Evolutionary conservation across 2,113 vertebrate genomes (phyloP).

Genomic region (Spea multiplicata): DNA sequence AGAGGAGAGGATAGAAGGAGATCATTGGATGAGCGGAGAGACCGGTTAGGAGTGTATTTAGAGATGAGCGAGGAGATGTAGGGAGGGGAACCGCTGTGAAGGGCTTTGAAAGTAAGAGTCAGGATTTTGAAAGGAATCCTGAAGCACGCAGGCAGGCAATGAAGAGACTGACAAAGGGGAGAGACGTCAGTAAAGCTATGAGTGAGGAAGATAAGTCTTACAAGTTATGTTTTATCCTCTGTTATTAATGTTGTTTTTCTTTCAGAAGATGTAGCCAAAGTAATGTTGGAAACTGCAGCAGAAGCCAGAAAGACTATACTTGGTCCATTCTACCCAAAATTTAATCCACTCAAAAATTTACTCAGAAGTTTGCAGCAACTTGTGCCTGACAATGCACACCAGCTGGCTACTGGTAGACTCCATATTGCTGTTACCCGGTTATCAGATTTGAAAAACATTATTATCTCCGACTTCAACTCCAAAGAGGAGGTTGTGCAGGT

Average conservation of each 20-base stretch:
- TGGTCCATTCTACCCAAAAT: constrained; percentile 74
- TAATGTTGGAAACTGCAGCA: constrained; percentile 60
- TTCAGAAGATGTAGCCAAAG: constrained; percentile 66
- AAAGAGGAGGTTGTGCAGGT: constrained; percentile 86
- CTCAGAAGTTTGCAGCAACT: constrained; percentile 58
- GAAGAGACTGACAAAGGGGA: too few species aligned
- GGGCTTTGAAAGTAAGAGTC: too few species aligned
- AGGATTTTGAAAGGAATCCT: too few species aligned
- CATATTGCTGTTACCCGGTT: constrained; percentile 75
- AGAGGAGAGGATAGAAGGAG: too few species aligned
- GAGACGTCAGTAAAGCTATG: too few species aligned
- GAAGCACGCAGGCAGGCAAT: too few species aligned
- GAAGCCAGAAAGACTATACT: constrained; percentile 66
- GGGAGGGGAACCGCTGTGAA: too few species aligned
- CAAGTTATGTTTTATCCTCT: too few species aligned
- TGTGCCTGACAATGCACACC: constrained; percentile 76
- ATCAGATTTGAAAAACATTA: constrained; percentile 68
- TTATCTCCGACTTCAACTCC: constrained; percentile 76
- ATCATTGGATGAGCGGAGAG: too few species aligned
- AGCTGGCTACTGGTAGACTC: constrained; percentile 71
- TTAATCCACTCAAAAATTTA: constrained; percentile 69
- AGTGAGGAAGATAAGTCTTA: too few species aligned
- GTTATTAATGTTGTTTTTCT: not conserved
- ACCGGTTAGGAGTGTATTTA: too few species aligned
- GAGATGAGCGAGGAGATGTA: too few species aligned